Conservation (phyloP, 2,888 invertebrate species). For the Drosophila differens region DNA sequence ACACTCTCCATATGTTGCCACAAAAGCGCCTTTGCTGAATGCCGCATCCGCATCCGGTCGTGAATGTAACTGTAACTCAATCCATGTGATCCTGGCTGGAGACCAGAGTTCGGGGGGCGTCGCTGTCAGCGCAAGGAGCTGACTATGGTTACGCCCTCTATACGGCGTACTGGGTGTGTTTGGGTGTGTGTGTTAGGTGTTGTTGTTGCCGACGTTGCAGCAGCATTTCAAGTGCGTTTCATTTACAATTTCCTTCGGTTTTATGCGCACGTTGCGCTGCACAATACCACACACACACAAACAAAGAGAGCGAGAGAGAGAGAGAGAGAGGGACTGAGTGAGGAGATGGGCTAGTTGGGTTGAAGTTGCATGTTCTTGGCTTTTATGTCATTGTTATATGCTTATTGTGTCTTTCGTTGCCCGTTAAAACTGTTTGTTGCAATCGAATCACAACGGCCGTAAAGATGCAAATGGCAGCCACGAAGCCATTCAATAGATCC, state of each 20-base stretch:
- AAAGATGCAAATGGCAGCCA: conserved; percentile 71
- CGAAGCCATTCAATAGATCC: conserved; percentile 52
- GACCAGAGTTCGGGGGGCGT: background rate
- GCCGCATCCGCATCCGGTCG: conserved; percentile 51
- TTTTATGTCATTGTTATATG: conserved; percentile 74
- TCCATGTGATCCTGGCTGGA: conserved; percentile 46
- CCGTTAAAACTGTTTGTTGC: conserved; percentile 68
- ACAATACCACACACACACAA: conserved; percentile 42
- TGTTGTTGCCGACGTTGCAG: conserved; percentile 36
- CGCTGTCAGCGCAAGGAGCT: conserved; percentile 33
- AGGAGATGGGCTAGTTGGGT: conserved; percentile 6
- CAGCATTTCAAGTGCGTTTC: conserved; percentile 79
- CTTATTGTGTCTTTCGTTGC: conserved; percentile 66
- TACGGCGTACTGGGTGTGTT: conserved; percentile 7
- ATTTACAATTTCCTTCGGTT: conserved; percentile 78
- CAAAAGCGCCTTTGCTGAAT: conserved; percentile 55
- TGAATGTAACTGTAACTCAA: conserved; percentile 72
- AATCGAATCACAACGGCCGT: conserved; percentile 74
- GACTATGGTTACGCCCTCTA: conserved; percentile 53
- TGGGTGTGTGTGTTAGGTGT: conserved; percentile 1
- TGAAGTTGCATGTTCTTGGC: conserved; percentile 64
- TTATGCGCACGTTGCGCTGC: conserved; percentile 73
- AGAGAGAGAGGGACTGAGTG: background rate
- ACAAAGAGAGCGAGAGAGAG: background rate
- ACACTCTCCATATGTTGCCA: conserved; percentile 72